Evolutionary conservation across 2,888 invertebrate species (phyloP).

Genomic region (Pristionchus maxplancki): DNA sequence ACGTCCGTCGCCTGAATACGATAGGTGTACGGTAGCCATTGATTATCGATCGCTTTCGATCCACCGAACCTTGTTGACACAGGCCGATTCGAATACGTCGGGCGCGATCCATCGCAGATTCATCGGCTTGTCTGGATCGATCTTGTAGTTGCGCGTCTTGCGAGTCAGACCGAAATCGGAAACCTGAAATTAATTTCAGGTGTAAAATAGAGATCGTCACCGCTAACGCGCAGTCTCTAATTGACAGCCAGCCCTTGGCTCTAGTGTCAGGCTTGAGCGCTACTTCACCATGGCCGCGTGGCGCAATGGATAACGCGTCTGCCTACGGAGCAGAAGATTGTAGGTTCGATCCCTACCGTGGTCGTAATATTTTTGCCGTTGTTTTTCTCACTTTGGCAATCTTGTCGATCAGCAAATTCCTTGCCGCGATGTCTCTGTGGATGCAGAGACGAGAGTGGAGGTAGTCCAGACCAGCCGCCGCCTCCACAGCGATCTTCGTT

Average conservation of each 20-base stretch:
- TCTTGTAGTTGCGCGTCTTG: conserved; percentile 56
- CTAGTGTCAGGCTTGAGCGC: no score
- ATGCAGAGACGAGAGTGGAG: conserved; percentile 56
- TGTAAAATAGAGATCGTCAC: not conserved
- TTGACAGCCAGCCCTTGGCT: no score
- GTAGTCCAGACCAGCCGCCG: conserved; percentile 59
- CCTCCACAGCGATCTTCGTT: conserved; percentile 55
- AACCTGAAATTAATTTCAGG: conserved; percentile 49
- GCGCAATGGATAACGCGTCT: conserved; percentile 73
- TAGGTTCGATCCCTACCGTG: conserved; percentile 77
- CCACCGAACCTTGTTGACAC: conserved; percentile 57
- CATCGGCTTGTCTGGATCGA: conserved; percentile 61
- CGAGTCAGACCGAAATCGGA: conserved; percentile 61
- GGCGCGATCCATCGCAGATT: conserved; percentile 62
- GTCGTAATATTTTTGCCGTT: conserved; percentile 51
- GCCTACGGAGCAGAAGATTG: conserved; percentile 78
- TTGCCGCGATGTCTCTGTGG: conserved; percentile 55
- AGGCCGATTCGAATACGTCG: conserved; percentile 56
- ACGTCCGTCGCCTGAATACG: conserved; percentile 57
- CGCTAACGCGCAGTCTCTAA: no score
- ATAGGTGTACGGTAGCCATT: not conserved
- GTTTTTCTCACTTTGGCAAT: conserved; percentile 44
- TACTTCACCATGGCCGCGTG: conserved; percentile 58
- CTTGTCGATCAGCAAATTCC: conserved; percentile 56
- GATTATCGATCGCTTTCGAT: no score